A percentile compares a stretch with the other conserved stretches of the same genome.
Conservation (phyloP, 2,797 vertebrate species). For the Australoheros facetus region DNA sequence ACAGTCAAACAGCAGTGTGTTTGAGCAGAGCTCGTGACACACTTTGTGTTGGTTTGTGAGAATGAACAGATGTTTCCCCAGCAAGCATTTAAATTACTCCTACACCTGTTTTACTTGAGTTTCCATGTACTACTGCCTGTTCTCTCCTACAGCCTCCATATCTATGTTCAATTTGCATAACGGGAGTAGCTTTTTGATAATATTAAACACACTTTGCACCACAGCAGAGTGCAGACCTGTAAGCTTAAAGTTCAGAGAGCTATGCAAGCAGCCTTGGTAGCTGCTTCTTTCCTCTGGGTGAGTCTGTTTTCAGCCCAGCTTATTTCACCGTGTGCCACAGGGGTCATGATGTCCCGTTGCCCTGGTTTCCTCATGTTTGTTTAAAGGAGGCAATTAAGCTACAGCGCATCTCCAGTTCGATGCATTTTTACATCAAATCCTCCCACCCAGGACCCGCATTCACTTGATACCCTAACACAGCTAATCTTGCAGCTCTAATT, state of each 20-base stretch:
- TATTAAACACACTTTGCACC: background rate
- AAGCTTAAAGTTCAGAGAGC: background rate
- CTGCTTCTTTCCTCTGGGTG: slow-evolving; percentile 18
- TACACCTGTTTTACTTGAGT: slow-evolving; percentile 18
- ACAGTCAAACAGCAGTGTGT: background rate
- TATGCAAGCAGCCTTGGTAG: background rate
- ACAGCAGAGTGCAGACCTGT: background rate
- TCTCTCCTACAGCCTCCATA: background rate
- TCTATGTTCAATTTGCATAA: slow-evolving; percentile 60
- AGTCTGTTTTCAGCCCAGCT: slow-evolving; percentile 47
- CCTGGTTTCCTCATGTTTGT: slow-evolving; percentile 76
- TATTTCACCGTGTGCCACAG: slow-evolving; percentile 51
- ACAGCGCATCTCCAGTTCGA: slow-evolving; percentile 43
- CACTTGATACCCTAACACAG: slow-evolving; percentile 37
- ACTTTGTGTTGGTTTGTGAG: slow-evolving; percentile 27
- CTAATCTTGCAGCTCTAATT: slow-evolving; percentile 71
- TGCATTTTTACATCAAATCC: slow-evolving; percentile 68
- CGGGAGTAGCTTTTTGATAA: slow-evolving; percentile 45
- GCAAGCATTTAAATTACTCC: background rate
- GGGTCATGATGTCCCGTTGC: slow-evolving; percentile 73
- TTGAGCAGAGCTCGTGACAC: slow-evolving; percentile 33
- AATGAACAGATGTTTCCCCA: slow-evolving; percentile 31
- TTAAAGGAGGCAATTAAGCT: slow-evolving; percentile 60
- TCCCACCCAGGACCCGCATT: slow-evolving; percentile 22
- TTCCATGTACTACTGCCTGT: slow-evolving; percentile 30